Evolutionary conservation across 2,888 invertebrate species (phyloP).

Genomic region (Mactromeris polynyma): DNA sequence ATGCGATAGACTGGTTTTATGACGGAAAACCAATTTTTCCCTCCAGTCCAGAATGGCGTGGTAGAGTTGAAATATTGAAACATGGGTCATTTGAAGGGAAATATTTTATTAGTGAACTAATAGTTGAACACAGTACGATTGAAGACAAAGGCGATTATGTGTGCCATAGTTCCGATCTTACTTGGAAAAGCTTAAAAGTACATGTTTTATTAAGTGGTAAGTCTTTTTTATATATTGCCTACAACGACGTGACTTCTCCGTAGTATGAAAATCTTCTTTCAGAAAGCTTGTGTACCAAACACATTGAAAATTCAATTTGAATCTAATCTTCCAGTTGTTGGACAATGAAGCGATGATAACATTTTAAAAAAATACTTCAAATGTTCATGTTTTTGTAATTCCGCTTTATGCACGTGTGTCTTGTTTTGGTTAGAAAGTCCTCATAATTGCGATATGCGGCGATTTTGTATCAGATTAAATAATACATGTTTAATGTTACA

Average conservation of each 20-base stretch:
- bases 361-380: neutral
- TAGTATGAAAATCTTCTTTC: neutral
- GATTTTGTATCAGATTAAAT: too few species aligned
- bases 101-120: slow-evolving; percentile 68
- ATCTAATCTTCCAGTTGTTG: neutral
- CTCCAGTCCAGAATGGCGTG: slow-evolving; percentile 60
- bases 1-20: slow-evolving; percentile 80
- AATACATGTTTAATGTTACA: too few species aligned
- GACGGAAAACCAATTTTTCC: slow-evolving; percentile 73
- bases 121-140: slow-evolving; percentile 65
- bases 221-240: neutral
- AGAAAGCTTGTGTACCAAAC: too few species aligned
- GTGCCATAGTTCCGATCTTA: slow-evolving; percentile 72
- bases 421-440: too few species aligned
- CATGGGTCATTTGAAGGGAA: slow-evolving; percentile 62
- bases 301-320: neutral
- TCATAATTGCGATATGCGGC: too few species aligned
- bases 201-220: slow-evolving; percentile 72
- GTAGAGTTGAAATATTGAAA: slow-evolving; percentile 63
- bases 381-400: neutral
- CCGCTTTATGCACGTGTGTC: too few species aligned
- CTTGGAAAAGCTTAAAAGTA: slow-evolving; percentile 69
- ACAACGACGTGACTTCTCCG: neutral
- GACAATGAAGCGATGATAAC: neutral
- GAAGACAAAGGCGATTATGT: slow-evolving; percentile 72